Evolutionary conservation across 2,113 vertebrate species (phyloP), one percentile per base, ranked within the genome.

Genomic region (Hemibagrus wyckioides): DNA sequence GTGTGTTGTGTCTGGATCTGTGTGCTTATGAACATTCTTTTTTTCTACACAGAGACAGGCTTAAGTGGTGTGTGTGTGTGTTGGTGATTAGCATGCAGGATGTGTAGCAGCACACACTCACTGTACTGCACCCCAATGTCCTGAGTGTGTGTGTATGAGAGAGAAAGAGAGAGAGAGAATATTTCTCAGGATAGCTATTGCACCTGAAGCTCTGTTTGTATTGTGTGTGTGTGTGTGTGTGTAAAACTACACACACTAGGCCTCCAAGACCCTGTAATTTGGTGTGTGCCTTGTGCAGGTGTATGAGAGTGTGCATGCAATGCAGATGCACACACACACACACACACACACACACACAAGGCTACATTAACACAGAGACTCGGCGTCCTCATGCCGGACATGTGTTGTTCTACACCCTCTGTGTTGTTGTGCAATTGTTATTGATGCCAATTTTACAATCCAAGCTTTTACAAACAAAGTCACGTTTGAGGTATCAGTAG

Each of bases 71-170:
- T 86, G 84, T 85, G 71, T 63, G 84, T 50, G 69, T 44, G 39
- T 61, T 81, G 77, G 52, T 80, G 41, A 91, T 90, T 85, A 88
- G 67, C 87, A 91, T 91, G 89, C 91, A 89, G 83, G 65, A 84
- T 25, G 41, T 77, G 88, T 85, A 59, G 59, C n/a, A 59, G 59
- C n/a, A 30, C 86, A 71, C 44, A 61, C 69, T 56, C 44, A 86
- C 85, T 61, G 76, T 61, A 88, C 86, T 80, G 90, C 88, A 88
- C 30, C 73, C 61, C 23, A 75, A 39, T 73, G 71, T 65, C 44
- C 30, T 73, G 71, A 50, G 30, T 57, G 57, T 87, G 79, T 82
- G 76, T 77, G 57, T 61, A 19, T 71, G 11, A 87, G 73, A n/a
- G 48, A 48, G 44, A 48, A 8, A 48, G 44, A 44, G 7, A 44